Percentiles rank a stretch among this genome's conserved stretches.
Conservation (phyloP, 2,113 vertebrate species). For the Oncorhynchus keta region DNA sequence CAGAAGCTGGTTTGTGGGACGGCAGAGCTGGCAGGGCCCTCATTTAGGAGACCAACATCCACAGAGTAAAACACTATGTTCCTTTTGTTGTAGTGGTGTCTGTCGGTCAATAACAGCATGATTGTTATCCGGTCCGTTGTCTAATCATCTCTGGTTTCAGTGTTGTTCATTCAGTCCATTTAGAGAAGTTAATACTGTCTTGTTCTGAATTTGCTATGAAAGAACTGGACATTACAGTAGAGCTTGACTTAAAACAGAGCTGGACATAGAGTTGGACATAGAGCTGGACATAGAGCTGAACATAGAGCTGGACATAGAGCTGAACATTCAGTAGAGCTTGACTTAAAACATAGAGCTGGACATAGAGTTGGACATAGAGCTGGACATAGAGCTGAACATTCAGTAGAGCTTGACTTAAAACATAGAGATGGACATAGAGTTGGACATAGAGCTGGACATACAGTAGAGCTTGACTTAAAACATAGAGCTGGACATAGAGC, state of each 20-base stretch:
- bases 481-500: too few species aligned
- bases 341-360: too few species aligned
- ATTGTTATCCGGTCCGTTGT: not conserved
- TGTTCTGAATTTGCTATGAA: not conserved
- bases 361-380: too few species aligned
- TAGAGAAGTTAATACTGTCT: not conserved
- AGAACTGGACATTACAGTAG: not conserved
- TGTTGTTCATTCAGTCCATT: not conserved
- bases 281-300: too few species aligned
- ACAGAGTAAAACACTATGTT: not conserved
- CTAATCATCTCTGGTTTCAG: not conserved
- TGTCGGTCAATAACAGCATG: not conserved
- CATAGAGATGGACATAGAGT: too few species aligned
- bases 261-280: too few species aligned
- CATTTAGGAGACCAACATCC: not conserved
- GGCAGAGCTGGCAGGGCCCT: not conserved
- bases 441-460: too few species aligned
- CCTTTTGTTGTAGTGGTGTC: not conserved
- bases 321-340: too few species aligned
- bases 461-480: too few species aligned
- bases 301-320: too few species aligned
- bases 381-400: too few species aligned
- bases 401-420: too few species aligned
- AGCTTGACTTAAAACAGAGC: not conserved
- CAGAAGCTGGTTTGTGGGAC: not conserved